Evolutionary conservation across 2,797 vertebrate genomes (phyloP), one percentile per base, ranked within the genome.

Genomic region (Coilia nasus): DNA sequence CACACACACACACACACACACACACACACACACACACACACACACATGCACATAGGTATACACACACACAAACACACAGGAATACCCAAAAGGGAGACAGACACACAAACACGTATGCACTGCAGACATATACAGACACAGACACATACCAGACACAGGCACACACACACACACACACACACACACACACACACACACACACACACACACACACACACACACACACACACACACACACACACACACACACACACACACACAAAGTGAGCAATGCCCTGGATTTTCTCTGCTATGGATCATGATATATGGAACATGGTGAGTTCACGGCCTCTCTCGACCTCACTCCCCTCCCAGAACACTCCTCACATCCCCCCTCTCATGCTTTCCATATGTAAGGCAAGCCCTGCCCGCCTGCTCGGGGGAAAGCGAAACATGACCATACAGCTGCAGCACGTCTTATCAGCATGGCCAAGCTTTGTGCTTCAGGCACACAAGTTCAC

Each of bases 251-350:
- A 54, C 50, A 54, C 50, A 54, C 50, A 67, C 11, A 25, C 11
- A 28, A 28, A 67, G 62, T 31, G 64, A 71, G 64, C 12, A 71
- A 67, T 71, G 64, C 15, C 64, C 28, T 31, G 31, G 67, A 6
- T 35, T 35, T 75, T 35, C 67, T 14, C 31, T 6, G 14, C 28
- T 75, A 75, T 35, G 5, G 67, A 7, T 41, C 14, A 31, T 75
- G 67, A 75, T 75, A 35, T 75, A 75, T 6, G 28, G 67, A 31
- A 75, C 67, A 75, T 1, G 7, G 67, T 31, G 28, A 75, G 67
- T 75, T 75, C 67, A 75, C 31, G 67, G 67, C 67, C 67, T 41
- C 67, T 75, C 67, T 12, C 28, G 67, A 41, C 67, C 67, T 75
- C 67, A 15, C 67, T 35, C 25, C 5, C 64, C 67, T 75, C 14